Evolutionary conservation across 2,113 vertebrate genomes (phyloP).

Genomic region (Pteropus alecto): DNA sequence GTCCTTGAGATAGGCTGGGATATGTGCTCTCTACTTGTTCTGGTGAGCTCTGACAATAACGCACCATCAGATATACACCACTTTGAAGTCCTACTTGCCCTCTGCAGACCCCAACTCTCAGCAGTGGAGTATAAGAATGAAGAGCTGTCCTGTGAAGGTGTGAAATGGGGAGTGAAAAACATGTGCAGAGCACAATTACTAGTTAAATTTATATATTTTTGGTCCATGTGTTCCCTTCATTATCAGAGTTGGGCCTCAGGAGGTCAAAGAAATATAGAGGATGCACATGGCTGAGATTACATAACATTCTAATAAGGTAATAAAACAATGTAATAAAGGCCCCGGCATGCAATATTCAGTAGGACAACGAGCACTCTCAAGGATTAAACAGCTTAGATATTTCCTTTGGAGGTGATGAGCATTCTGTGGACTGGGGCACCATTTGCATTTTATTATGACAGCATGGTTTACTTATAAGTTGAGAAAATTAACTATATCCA

Average conservation of each 20-base stretch:
- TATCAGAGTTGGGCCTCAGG: conserved; percentile 16
- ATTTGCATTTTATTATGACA: background rate
- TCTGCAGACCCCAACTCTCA: conserved; percentile 15
- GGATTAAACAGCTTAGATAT: background rate
- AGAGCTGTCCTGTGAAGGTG: background rate
- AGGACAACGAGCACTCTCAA: background rate
- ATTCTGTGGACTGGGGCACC: background rate
- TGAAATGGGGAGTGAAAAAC: conserved; percentile 2
- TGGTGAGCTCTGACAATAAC: background rate
- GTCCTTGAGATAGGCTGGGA: background rate
- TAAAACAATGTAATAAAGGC: conserved; percentile 3
- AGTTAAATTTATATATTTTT: conserved; percentile 58
- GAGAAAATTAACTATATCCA: background rate
- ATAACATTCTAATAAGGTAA: conserved; percentile 8
- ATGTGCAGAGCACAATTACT: background rate
- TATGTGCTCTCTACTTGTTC: background rate
- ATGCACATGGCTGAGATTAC: conserved; percentile 4
- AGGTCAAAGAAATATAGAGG: conserved; percentile 33
- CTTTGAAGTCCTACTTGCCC: background rate
- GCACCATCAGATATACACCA: background rate
- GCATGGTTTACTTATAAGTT: background rate
- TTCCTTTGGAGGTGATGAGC: background rate
- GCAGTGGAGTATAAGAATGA: conserved; percentile 23
- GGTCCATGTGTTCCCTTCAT: conserved; percentile 29
- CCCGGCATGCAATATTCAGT: background rate